Percentiles rank a stretch among this genome's conserved stretches.
These are phyloP conservation scores for Pachyramphus minor DNA, from an alignment of 2,113 vertebrate genomes.

Conservation along the genomic window DNA sequence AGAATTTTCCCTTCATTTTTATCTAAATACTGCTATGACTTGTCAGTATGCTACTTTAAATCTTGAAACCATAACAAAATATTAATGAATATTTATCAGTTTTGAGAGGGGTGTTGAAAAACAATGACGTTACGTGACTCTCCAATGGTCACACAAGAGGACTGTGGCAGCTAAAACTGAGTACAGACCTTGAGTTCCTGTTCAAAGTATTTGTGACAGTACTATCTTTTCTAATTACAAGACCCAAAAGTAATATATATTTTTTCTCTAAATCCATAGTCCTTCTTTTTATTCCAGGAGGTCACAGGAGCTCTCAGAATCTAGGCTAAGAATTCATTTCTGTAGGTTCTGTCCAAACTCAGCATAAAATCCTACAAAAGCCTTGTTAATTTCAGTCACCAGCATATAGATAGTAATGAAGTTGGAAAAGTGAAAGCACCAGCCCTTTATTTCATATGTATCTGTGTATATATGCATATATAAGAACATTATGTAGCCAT, in stretches of 20 bases:
- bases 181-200: not conserved
- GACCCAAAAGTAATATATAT: not conserved
- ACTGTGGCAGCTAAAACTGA: not conserved
- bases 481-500: not conserved
- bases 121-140: not conserved
- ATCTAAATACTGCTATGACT: not conserved
- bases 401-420: not conserved
- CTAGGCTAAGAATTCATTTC: not conserved
- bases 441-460: not conserved
- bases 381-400: not conserved
- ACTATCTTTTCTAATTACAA: not conserved
- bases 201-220: not conserved
- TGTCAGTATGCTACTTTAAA: not conserved
- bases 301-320: not conserved
- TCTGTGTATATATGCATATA: not conserved
- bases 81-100: not conserved
- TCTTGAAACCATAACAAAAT: not conserved
- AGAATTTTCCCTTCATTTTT: slow-evolving; percentile 5
- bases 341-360: not conserved
- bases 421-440: not conserved
- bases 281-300: not conserved
- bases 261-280: not conserved
- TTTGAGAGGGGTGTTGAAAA: not conserved
- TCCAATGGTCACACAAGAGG: not conserved
- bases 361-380: not conserved